phyloP scores from a whole-genome alignment of 2,888 invertebrate genomes.

The Hypomecis atomaria region DNA sequence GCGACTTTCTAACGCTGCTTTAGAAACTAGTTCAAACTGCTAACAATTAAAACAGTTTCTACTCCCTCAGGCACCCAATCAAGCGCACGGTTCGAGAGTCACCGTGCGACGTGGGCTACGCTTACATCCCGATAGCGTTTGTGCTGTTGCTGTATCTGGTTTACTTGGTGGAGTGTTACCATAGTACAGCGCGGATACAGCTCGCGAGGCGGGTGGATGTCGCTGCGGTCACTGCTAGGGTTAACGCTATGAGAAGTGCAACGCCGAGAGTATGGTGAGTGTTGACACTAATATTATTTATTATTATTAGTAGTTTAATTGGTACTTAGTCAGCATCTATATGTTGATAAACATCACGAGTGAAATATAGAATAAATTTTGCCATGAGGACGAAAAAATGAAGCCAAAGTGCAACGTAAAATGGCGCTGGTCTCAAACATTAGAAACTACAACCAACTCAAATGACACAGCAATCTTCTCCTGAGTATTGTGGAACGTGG shows the following conservation, averaged over 20 bases:
- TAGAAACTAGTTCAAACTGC: constrained; percentile 17
- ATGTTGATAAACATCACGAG: no score
- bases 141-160: constrained; percentile 91
- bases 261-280: constrained; percentile 90
- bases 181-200: constrained; percentile 90
- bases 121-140: constrained; percentile 92
- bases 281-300: background rate
- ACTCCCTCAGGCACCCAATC: constrained; percentile 84
- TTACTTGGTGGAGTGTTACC: constrained; percentile 93
- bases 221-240: constrained; percentile 86
- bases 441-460: no score
- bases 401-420: no score
- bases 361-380: no score
- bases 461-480: no score
- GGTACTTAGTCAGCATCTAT: no score
- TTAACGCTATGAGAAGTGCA: constrained; percentile 87
- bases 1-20: background rate
- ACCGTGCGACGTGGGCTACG: constrained; percentile 92
- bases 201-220: constrained; percentile 87
- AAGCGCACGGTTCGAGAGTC: constrained; percentile 87
- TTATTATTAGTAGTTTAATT: no score
- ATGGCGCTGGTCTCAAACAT: no score
- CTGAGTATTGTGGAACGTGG: no score
- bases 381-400: no score
- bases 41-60: constrained; percentile 59